These are phyloP conservation scores for Eucera pruinosa DNA, from an alignment of 2,888 invertebrate species.

Conservation along the genomic window DNA sequence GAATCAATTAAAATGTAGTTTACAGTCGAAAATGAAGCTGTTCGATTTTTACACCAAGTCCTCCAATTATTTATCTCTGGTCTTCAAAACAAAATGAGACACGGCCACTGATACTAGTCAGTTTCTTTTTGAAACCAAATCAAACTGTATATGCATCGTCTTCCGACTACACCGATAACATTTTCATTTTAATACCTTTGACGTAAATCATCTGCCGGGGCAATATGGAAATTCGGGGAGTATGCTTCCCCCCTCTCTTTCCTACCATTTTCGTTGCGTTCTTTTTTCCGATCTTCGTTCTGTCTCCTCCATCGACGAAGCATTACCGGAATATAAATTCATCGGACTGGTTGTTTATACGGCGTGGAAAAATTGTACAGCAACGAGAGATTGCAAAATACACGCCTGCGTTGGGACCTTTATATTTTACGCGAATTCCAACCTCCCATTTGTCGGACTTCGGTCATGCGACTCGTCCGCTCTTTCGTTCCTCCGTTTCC, in stretches of 20 bases:
- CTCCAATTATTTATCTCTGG: too few relatives aligned
- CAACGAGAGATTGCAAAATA: conserved; percentile 3
- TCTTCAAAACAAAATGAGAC: too few relatives aligned
- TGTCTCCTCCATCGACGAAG: conserved; percentile 1
- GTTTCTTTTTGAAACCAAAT: too few relatives aligned
- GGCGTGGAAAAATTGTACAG: conserved; percentile 9
- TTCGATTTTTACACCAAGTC: too few relatives aligned
- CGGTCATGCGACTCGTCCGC: conserved; percentile 37
- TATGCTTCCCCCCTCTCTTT: not conserved
- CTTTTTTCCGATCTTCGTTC: not conserved
- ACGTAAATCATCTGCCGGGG: conserved; percentile 26
- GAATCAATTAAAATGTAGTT: too few relatives aligned
- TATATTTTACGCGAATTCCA: conserved; percentile 22
- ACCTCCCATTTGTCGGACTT: conserved; percentile 40
- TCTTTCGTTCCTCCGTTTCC: conserved; percentile 13
- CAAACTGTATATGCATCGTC: too few relatives aligned
- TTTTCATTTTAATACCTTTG: conserved; percentile 50
- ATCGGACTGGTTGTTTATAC: conserved; percentile 23
- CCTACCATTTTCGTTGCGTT: not conserved
- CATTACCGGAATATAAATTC: conserved; percentile 39
- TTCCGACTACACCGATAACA: conserved; percentile 28
- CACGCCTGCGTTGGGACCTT: not conserved
- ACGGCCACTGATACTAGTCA: too few relatives aligned
- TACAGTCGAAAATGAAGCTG: too few relatives aligned
- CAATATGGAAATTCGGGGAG: conserved; percentile 41